Base-by-base conservation (phyloP, 64 coral and sea anemone species). In the Actinia tenebrosa region DNA sequence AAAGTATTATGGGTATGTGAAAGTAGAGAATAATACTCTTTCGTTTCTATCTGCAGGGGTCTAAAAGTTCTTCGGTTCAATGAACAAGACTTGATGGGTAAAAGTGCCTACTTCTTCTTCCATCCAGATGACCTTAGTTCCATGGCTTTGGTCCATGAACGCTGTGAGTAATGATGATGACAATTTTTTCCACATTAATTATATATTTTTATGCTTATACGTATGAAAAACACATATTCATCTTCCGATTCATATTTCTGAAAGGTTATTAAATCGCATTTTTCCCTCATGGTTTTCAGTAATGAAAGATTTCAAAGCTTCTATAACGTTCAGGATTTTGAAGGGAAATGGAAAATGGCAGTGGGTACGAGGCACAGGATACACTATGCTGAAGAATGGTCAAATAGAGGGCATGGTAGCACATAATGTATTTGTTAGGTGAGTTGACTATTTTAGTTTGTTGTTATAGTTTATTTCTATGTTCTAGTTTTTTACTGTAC, bases 381-480 rank as follows among this genome's bases (percentile, higher is more conserved):
- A 84, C 44, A 27, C 83, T 27, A n/a, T 91, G n/a, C 60, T 86
- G 30, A 86, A 85, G 27, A 86, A 86, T 43, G 71, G 61, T 7
- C 58, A 91, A 60, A 59, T 84, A 3, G 71, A 91, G 20, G 42
- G 30, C 11, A 45, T 91, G 16, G 68, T 77, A 60, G 52, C 89
- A 79, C 77, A 91, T 44, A 91, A 91, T 91, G 54, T 91, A 46
- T 77, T 91, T 19, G 71, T 91, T 18, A 91, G 78, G 89, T 91
- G 45, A 91, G 83, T 86, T 15, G 53, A 55, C 6, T 25, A 42
- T 46, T 30, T 0, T 80, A 18, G 16, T 72, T 37, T 25, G 68
- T 19, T 64, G 5, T 16, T 13, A 16, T 13, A 60, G 17, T 60
- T 60, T 3, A 60, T 37, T 37, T 37, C 30, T 37, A 37, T 37